Conservation (phyloP, 2,888 invertebrate genomes). For the Actias luna region DNA sequence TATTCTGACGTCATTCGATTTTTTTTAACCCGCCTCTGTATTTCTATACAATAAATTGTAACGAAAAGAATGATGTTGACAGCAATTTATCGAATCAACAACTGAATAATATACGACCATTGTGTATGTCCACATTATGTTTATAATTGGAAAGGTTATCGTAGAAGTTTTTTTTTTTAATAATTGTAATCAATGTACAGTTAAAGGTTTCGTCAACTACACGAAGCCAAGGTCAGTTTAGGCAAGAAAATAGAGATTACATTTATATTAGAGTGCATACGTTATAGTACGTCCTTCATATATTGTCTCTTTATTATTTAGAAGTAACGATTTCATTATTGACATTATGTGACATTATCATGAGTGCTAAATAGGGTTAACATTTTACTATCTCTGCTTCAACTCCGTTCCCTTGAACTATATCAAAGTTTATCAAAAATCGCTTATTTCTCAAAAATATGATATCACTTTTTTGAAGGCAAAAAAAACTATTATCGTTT, state of each 20-base stretch:
- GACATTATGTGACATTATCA: too few species aligned
- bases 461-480: too few species aligned
- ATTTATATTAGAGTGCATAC: background rate
- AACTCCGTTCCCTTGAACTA: too few species aligned
- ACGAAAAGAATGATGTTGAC: conserved; percentile 31
- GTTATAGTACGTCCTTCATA: background rate
- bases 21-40: too few species aligned
- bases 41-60: background rate
- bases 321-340: too few species aligned
- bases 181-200: conserved; percentile 24
- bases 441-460: too few species aligned
- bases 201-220: background rate
- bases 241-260: background rate
- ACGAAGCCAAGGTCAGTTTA: background rate
- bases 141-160: conserved; percentile 52
- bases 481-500: too few species aligned
- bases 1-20: conserved; percentile 58
- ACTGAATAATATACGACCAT: conserved; percentile 31
- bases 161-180: conserved; percentile 34
- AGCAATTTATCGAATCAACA: conserved; percentile 35
- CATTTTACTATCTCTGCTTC: too few species aligned
- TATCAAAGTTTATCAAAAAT: too few species aligned
- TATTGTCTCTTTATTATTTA: background rate
- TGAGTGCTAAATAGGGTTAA: too few species aligned
- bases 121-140: conserved; percentile 29